Conservation (phyloP, 2,888 invertebrate species). For the Nasonovia ribisnigri region DNA sequence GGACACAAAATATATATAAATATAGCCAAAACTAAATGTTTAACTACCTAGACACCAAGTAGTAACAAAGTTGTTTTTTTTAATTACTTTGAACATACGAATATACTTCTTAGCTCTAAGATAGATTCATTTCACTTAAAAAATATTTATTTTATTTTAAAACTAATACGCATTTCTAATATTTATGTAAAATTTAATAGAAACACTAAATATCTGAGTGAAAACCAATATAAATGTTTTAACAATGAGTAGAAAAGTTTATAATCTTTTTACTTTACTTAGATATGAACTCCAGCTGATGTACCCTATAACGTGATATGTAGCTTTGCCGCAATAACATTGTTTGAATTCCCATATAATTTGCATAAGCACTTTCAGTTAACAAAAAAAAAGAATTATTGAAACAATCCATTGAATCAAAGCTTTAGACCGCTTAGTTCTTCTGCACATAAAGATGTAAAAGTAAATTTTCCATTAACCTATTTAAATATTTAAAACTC, state of each 20-base stretch:
- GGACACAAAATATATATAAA: background rate
- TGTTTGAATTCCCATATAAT: conserved; percentile 22
- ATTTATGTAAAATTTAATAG: background rate
- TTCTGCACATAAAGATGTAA: background rate
- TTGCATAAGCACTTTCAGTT: conserved; percentile 16
- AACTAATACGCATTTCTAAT: background rate
- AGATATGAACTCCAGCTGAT: background rate
- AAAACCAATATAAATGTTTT: background rate
- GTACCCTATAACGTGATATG: background rate
- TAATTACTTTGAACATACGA: too few species aligned
- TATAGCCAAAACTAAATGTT: background rate
- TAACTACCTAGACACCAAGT: background rate
- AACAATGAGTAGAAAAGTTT: background rate
- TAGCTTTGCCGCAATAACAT: background rate
- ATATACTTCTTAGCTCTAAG: too few species aligned
- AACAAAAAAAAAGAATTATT: conserved; percentile 11
- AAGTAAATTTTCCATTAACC: conserved; percentile 20
- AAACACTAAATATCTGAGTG: background rate
- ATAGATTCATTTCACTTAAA: too few species aligned
- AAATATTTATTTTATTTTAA: background rate
- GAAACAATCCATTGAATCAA: conserved; percentile 19
- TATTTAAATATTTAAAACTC: conserved; percentile 33
- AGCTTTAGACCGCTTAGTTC: conserved; percentile 12
- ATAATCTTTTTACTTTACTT: background rate
- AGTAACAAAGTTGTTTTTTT: too few species aligned